These are phyloP conservation scores for Zaprionus ornatus DNA, from an alignment of 1,140 invertebrate species.

Conservation along the genomic window DNA sequence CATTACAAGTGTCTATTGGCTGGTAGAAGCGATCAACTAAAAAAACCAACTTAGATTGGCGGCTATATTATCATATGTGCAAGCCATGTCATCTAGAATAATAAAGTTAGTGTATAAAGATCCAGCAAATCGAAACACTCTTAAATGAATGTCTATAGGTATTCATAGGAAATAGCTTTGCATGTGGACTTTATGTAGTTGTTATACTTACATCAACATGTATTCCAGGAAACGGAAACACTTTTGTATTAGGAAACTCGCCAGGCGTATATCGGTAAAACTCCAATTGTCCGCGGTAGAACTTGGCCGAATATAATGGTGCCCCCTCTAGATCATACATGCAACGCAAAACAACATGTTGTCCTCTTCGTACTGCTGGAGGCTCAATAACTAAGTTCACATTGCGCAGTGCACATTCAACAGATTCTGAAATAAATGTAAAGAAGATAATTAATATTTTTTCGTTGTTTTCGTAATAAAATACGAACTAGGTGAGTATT, in stretches of 20 bases:
- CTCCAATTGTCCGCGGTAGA: slow-evolving; percentile 91
- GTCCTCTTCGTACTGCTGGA: slow-evolving; percentile 87
- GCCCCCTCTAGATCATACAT: slow-evolving; percentile 90
- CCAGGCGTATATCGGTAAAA: slow-evolving; percentile 91
- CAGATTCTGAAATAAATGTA: slow-evolving; percentile 56
- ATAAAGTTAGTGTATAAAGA: too few relatives aligned
- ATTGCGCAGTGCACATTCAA: slow-evolving; percentile 84
- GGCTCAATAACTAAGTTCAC: slow-evolving; percentile 85
- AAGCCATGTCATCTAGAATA: too few relatives aligned
- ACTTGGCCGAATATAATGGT: slow-evolving; percentile 91
- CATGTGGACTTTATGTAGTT: too few relatives aligned
- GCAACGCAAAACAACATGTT: slow-evolving; percentile 88
- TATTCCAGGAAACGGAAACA: slow-evolving; percentile 89
- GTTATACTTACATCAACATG: slow-evolving; percentile 90
- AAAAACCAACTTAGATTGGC: too few relatives aligned
- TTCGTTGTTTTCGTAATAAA: too few relatives aligned
- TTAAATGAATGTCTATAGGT: too few relatives aligned
- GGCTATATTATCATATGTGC: too few relatives aligned
- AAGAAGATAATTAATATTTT: not conserved
- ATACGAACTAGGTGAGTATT: too few relatives aligned
- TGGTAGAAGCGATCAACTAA: too few relatives aligned
- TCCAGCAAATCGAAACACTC: too few relatives aligned
- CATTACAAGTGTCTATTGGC: too few relatives aligned
- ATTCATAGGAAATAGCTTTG: too few relatives aligned
- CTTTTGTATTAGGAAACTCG: slow-evolving; percentile 88